Conservation (phyloP, 2,888 invertebrate genomes). For the Andrena camellia region DNA sequence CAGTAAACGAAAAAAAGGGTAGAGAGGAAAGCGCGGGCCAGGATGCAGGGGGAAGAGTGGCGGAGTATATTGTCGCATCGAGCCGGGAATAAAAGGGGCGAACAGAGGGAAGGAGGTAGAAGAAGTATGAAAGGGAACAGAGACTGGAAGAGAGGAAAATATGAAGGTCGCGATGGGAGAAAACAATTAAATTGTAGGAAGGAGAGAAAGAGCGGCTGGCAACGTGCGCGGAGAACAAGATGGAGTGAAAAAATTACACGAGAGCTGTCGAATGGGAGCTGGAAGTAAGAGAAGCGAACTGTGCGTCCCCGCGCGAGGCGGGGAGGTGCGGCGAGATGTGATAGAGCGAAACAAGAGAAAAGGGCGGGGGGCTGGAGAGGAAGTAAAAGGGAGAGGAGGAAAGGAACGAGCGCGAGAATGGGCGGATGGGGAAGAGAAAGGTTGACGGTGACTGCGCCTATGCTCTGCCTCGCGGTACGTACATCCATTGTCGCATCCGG, state of each 20-base stretch:
- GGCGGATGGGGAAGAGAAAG: constrained; percentile 9
- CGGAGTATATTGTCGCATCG: constrained; percentile 23
- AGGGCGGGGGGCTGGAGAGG: neutral
- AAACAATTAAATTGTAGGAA: constrained; percentile 15
- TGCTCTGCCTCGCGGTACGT: constrained; percentile 8
- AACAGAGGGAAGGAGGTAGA: neutral
- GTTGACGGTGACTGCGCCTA: constrained; percentile 31
- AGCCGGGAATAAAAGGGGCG: constrained; percentile 14
- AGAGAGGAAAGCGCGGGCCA: neutral
- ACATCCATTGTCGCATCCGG: neutral
- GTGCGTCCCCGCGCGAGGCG: neutral
- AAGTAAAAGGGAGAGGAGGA: neutral
- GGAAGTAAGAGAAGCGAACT: neutral
- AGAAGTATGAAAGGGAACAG: neutral
- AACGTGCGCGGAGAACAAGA: neutral
- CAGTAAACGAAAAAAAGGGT: neutral
- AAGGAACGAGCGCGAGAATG: neutral
- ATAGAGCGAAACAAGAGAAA: constrained; percentile 15
- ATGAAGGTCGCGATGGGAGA: neutral
- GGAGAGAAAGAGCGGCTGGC: neutral
- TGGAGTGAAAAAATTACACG: constrained; percentile 20
- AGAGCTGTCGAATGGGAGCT: constrained; percentile 10
- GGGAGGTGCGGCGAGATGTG: neutral
- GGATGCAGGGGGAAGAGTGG: constrained; percentile 23
- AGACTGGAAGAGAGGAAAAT: constrained; percentile 17